Conservation (phyloP, 1,140 invertebrate genomes). For the Eumaeus atala region DNA sequence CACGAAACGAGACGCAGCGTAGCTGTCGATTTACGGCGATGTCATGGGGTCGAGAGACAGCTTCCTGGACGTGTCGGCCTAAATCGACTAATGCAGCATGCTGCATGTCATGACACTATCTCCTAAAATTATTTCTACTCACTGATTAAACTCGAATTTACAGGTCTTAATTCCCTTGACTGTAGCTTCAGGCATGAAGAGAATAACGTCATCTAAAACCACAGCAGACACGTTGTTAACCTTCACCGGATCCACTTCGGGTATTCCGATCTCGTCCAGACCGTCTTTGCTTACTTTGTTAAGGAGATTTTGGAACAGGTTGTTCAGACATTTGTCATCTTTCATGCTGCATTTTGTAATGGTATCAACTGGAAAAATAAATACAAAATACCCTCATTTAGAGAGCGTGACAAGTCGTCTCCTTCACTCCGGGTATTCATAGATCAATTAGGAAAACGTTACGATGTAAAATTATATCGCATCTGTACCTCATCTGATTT, state of each 20-base stretch:
- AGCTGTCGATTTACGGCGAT: no score
- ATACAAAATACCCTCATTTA: no score
- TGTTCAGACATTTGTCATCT: constrained; percentile 28
- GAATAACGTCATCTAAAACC: constrained; percentile 21
- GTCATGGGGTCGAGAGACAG: no score
- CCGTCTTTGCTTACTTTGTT: constrained; percentile 25
- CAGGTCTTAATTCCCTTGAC: constrained; percentile 26
- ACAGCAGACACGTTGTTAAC: constrained; percentile 25
- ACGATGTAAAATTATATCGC: no score
- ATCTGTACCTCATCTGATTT: no score
- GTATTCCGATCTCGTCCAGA: constrained; percentile 28
- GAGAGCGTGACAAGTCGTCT: no score
- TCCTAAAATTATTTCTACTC: neutral
- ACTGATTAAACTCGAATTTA: constrained; percentile 4
- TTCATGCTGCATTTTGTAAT: constrained; percentile 33
- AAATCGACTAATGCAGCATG: no score
- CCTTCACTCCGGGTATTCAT: no score
- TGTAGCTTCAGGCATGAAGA: constrained; percentile 29
- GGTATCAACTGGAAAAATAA: constrained; percentile 36
- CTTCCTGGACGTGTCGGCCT: no score
- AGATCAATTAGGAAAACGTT: no score
- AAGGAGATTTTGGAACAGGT: constrained; percentile 20
- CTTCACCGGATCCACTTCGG: constrained; percentile 31
- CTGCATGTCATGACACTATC: no score
- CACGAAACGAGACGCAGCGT: no score